Conservation (phyloP, 2,797 vertebrate genomes). For the Heteromormyrus szaboi region DNA sequence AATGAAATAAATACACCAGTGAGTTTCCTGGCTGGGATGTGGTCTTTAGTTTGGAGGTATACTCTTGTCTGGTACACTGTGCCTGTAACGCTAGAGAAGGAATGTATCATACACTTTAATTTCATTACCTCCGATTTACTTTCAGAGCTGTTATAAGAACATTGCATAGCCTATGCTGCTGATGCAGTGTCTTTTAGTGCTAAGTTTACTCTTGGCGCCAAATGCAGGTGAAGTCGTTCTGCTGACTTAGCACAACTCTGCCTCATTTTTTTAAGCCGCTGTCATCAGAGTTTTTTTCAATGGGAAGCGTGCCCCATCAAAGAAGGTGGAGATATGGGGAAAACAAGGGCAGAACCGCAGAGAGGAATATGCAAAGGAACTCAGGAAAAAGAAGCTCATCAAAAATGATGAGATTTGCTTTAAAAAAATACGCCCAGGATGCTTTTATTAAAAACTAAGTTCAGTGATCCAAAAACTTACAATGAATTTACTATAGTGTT, state of each 20-base stretch:
- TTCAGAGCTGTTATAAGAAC: not conserved
- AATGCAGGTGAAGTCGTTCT: not conserved
- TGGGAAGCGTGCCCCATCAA: not conserved
- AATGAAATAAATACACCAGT: not conserved
- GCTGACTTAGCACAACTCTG: not conserved
- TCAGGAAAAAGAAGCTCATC: not conserved
- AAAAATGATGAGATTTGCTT: not conserved
- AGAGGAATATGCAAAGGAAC: not conserved
- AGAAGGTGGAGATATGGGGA: not conserved
- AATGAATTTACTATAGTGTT: not conserved
- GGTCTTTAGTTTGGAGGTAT: not conserved
- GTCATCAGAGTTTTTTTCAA: not conserved
- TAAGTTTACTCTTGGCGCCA: not conserved
- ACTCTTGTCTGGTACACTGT: not conserved
- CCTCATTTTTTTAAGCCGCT: not conserved
- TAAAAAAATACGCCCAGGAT: not conserved
- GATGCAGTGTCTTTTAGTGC: not conserved
- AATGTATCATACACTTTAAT: not conserved
- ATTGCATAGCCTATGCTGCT: not conserved
- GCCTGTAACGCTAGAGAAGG: not conserved
- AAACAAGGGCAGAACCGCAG: not conserved
- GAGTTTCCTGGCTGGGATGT: not conserved
- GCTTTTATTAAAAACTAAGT: not conserved
- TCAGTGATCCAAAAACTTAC: not conserved
- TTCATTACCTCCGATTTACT: not conserved